phyloP scores from a whole-genome alignment of 2,888 invertebrate genomes.

The Dicyrtoma fusca region DNA sequence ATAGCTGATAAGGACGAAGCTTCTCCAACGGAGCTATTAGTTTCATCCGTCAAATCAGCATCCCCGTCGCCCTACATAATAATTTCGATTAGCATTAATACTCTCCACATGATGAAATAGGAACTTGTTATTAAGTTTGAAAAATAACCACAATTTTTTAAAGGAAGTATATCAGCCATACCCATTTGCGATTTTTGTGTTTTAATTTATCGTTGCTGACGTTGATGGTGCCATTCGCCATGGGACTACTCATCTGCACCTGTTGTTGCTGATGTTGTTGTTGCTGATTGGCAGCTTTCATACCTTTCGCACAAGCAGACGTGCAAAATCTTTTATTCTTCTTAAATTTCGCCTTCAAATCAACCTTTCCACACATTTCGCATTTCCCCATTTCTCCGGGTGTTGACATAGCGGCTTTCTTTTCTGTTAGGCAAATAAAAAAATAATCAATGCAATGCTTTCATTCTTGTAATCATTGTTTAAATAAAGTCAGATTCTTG shows the following conservation, averaged over 20 bases:
- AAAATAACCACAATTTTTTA: not conserved
- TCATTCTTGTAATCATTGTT: no score
- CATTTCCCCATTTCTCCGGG: conserved; percentile 67
- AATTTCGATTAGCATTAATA: no score
- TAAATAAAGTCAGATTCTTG: no score
- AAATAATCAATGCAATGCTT: not conserved
- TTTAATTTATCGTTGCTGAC: conserved; percentile 29
- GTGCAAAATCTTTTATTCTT: conserved; percentile 78
- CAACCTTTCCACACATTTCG: conserved; percentile 74
- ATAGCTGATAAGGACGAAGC: conserved; percentile 46
- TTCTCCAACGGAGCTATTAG: conserved; percentile 54
- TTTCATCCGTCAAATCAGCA: conserved; percentile 53
- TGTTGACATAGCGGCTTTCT: conserved; percentile 61
- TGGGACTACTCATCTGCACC: conserved; percentile 9
- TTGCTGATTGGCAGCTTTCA: conserved; percentile 49
- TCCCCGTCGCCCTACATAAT: conserved; percentile 49
- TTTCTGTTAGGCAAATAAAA: conserved; percentile 61
- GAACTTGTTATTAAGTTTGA: no score
- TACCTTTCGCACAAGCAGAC: conserved; percentile 67
- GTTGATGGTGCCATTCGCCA: conserved; percentile 30
- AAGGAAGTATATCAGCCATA: conserved; percentile 32
- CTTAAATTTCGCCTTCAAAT: conserved; percentile 69
- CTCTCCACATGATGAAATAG: no score
- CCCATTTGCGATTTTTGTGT: conserved; percentile 50
- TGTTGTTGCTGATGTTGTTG: conserved; percentile 41